Base-by-base conservation (phyloP, 2,113 vertebrate genomes). In the Ancistrus triradiatus region DNA sequence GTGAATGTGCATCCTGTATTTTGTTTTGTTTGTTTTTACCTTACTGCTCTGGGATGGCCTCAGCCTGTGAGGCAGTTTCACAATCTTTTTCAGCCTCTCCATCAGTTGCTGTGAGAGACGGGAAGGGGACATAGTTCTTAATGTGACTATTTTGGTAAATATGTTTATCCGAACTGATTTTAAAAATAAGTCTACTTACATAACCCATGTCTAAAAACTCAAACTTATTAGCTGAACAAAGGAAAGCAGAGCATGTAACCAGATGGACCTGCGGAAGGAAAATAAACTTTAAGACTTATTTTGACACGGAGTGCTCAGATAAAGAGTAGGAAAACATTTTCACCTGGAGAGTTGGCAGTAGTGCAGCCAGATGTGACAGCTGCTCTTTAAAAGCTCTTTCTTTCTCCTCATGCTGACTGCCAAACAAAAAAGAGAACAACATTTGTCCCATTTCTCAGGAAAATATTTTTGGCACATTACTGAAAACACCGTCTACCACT, bases 121-220 rank as follows among this genome's bases (percentile, higher is more conserved):
- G 15, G 27, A 58, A n/a, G n/a, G n/a, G n/a, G n/a, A n/a, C n/a
- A n/a, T n/a, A n/a, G n/a, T n/a, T n/a, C n/a, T n/a, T n/a, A n/a
- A n/a, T n/a, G n/a, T n/a, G n/a, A n/a, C n/a, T n/a, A n/a, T n/a
- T n/a, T n/a, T n/a, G n/a, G n/a, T n/a, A n/a, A n/a, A n/a, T n/a
- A n/a, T n/a, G n/a, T n/a, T n/a, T n/a, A n/a, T n/a, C n/a, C n/a
- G n/a, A n/a, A n/a, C n/a, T n/a, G n/a, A n/a, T n/a, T n/a, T n/a
- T 31, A 19, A 27, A n/a, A 43, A 33, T 1, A 19, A 17, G 25
- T 60, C 21, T 55, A 90, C 90, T 91, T 81, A 92, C 91, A 0
- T 93, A 92, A 66, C 90, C 90, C 75, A 93, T 81, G 59, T 93
- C 91, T 57, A 93, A 81, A 75, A 93, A 93, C 70, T 93, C 91